A percentile compares a stretch with the other conserved stretches of the same genome.
These are phyloP conservation scores for Cheirogaleus major DNA, from an alignment of 2,797 vertebrate genomes.

Conservation along the genomic window DNA sequence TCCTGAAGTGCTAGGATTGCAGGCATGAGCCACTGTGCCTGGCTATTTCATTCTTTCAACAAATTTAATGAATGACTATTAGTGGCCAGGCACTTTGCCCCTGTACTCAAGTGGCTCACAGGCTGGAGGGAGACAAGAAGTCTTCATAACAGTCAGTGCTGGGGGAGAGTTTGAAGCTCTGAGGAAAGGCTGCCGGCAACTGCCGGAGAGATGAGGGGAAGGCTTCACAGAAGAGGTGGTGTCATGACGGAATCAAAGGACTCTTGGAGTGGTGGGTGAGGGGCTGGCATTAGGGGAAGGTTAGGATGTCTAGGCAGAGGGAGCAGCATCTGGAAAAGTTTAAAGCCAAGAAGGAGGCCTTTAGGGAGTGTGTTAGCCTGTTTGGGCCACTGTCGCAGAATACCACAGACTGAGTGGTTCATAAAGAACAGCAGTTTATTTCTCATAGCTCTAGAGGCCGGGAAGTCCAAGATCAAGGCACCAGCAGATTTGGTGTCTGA, in stretches of 20 bases:
- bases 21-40: neutral
- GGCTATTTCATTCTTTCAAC: constrained; percentile 9
- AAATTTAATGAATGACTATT: neutral
- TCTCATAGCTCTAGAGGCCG: neutral
- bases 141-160: neutral
- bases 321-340: neutral
- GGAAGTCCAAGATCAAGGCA: neutral
- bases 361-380: neutral
- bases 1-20: neutral
- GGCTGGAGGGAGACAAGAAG: neutral
- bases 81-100: neutral
- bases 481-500: neutral
- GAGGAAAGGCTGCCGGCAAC: neutral
- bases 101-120: neutral
- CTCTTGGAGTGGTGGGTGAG: neutral
- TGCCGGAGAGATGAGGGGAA: neutral
- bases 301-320: neutral
- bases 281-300: neutral
- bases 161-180: neutral
- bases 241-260: neutral
- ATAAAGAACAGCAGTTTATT: neutral
- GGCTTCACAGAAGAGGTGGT: neutral
- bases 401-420: neutral
- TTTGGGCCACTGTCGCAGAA: neutral
- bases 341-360: neutral